Conservation (phyloP, 1,140 invertebrate species). For the Brachionus asplanchnoidis region DNA sequence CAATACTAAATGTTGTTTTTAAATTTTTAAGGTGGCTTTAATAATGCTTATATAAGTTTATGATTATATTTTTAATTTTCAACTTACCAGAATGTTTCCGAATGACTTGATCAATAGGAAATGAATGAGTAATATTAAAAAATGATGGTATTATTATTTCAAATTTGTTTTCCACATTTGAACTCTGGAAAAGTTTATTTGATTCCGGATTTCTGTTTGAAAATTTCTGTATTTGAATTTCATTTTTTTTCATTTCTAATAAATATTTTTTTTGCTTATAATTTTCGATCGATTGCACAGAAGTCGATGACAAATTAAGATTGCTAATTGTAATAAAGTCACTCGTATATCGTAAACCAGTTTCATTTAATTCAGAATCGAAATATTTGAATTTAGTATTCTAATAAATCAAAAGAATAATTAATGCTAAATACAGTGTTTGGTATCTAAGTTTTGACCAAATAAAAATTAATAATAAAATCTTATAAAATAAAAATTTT, state of each 20-base stretch:
- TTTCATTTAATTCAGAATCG: background rate
- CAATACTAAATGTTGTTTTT: background rate
- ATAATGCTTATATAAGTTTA: background rate
- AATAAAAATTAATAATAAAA: no score
- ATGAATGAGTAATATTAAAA: background rate
- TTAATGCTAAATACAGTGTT: no score
- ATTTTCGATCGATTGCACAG: background rate
- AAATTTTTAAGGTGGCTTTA: background rate
- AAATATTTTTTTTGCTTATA: background rate
- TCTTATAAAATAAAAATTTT: no score
- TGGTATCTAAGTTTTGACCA: no score
- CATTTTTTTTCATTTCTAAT: background rate
- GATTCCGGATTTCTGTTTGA: background rate
- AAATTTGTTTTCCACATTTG: constrained; percentile 16
- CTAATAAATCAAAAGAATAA: background rate
- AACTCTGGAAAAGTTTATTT: background rate
- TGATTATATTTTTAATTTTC: background rate
- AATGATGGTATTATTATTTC: background rate
- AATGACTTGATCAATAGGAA: background rate
- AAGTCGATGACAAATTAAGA: background rate
- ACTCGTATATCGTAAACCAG: background rate
- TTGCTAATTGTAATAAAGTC: background rate
- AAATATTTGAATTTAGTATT: background rate
- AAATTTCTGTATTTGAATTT: background rate
- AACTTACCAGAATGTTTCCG: background rate